These are phyloP conservation scores for Silurus asotus DNA, from an alignment of 2,113 vertebrate species.

Conservation along the genomic window DNA sequence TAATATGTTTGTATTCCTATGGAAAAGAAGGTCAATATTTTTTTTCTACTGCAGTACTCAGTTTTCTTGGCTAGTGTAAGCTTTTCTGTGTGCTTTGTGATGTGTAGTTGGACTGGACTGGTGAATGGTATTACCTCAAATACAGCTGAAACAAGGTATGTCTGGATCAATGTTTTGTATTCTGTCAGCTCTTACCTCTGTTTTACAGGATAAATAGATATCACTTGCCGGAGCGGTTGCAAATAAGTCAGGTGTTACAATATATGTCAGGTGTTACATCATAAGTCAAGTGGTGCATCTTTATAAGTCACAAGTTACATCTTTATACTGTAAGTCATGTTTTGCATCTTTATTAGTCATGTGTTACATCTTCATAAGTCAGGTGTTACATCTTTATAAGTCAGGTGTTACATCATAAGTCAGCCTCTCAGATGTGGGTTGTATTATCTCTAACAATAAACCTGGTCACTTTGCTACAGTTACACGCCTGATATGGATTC, in stretches of 20 bases:
- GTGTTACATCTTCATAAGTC: background rate
- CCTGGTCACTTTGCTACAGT: background rate
- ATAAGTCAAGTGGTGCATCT: too few species aligned
- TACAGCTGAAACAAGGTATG: background rate
- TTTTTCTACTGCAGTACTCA: background rate
- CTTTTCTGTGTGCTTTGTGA: background rate
- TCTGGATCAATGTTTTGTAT: background rate
- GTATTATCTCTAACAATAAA: background rate
- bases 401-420: background rate
- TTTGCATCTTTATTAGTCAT: background rate
- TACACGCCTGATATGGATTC: background rate
- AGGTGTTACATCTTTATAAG: background rate
- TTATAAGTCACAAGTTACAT: too few species aligned
- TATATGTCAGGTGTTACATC: too few species aligned
- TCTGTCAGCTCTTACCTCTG: background rate
- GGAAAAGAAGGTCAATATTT: background rate
- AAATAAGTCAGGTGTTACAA: too few species aligned
- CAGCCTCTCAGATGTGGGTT: background rate
- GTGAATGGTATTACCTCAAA: background rate
- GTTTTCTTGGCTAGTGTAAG: background rate
- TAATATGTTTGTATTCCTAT: background rate
- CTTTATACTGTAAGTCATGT: too few species aligned
- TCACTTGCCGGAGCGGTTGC: background rate
- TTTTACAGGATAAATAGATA: background rate
- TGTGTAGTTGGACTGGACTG: background rate